These are phyloP conservation scores for Aricia agestis DNA, from an alignment of 1,140 invertebrate genomes.

Conservation along the genomic window DNA sequence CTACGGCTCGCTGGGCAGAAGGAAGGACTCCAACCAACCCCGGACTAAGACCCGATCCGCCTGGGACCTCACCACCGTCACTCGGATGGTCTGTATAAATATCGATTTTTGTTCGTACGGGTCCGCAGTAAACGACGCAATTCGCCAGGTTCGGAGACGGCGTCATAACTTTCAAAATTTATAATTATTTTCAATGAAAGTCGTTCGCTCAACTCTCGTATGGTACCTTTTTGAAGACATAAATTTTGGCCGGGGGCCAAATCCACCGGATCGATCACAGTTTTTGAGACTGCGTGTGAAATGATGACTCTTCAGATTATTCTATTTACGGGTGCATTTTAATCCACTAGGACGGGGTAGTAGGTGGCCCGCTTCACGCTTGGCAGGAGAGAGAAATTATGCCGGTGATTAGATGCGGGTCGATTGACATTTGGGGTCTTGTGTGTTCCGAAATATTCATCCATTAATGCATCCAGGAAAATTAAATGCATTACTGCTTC, in stretches of 20 bases:
- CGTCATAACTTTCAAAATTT: slow-evolving; percentile 20
- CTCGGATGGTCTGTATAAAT: slow-evolving; percentile 72
- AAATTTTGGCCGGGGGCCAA: slow-evolving; percentile 59
- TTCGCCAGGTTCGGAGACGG: background rate
- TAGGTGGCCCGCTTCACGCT: slow-evolving; percentile 17
- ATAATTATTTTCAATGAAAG: slow-evolving; percentile 37
- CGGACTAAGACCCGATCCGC: slow-evolving; percentile 78
- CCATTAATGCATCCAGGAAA: background rate
- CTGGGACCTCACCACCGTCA: slow-evolving; percentile 78
- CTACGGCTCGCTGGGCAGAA: slow-evolving; percentile 70
- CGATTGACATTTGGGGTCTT: slow-evolving; percentile 9
- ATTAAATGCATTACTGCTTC: background rate
- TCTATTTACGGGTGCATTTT: slow-evolving; percentile 21
- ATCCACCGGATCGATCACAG: slow-evolving; percentile 60
- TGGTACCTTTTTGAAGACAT: slow-evolving; percentile 48
- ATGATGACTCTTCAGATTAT: slow-evolving; percentile 48
- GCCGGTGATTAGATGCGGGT: slow-evolving; percentile 13
- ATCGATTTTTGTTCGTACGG: slow-evolving; percentile 12
- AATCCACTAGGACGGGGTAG: slow-evolving; percentile 16
- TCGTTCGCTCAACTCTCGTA: slow-evolving; percentile 30
- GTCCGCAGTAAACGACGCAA: slow-evolving; percentile 18
- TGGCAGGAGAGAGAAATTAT: slow-evolving; percentile 8
- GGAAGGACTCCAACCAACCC: slow-evolving; percentile 58
- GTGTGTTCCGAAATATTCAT: background rate
- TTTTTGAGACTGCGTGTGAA: slow-evolving; percentile 51